Percentiles rank a stretch among this genome's conserved stretches.
phyloP scores from a whole-genome alignment of 2,888 invertebrate species.

The Ethmia dodecea region DNA sequence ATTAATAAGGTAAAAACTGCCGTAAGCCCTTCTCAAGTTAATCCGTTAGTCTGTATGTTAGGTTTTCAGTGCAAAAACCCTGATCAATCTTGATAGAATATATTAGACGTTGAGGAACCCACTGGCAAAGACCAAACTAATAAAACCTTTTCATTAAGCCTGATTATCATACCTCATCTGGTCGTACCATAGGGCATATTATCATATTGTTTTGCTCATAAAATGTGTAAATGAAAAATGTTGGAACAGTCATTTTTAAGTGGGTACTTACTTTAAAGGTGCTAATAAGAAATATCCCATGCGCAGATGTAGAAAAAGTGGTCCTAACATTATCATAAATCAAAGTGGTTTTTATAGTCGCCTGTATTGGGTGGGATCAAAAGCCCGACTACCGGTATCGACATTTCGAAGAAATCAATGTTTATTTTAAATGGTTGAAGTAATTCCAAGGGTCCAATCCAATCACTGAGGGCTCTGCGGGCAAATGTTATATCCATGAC shows the following conservation, averaged over 20 bases:
- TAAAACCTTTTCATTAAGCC: no score
- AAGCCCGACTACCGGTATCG: slow-evolving; percentile 31
- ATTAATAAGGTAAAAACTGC: slow-evolving; percentile 59
- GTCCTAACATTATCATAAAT: slow-evolving; percentile 46
- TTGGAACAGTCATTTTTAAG: background rate
- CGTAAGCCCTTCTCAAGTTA: no score
- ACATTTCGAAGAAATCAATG: slow-evolving; percentile 51
- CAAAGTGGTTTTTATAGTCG: slow-evolving; percentile 44
- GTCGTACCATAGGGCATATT: no score
- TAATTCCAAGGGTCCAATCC: slow-evolving; percentile 48
- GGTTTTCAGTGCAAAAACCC: no score
- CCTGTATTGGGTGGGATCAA: slow-evolving; percentile 39
- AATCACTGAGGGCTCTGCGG: slow-evolving; percentile 31
- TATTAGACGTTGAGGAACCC: no score
- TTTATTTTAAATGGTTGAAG: slow-evolving; percentile 67
- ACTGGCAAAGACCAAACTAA: no score
- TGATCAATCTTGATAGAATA: no score
- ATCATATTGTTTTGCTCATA: no score
- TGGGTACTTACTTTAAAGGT: slow-evolving; percentile 1
- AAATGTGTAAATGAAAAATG: background rate
- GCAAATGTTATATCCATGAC: slow-evolving; percentile 59
- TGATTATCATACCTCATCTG: no score
- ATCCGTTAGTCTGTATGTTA: no score
- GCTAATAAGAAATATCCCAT: slow-evolving; percentile 16
- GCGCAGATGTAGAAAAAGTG: slow-evolving; percentile 43